Base-by-base conservation (phyloP, 2,888 invertebrate genomes). In the Aporophyla lueneburgensis region DNA sequence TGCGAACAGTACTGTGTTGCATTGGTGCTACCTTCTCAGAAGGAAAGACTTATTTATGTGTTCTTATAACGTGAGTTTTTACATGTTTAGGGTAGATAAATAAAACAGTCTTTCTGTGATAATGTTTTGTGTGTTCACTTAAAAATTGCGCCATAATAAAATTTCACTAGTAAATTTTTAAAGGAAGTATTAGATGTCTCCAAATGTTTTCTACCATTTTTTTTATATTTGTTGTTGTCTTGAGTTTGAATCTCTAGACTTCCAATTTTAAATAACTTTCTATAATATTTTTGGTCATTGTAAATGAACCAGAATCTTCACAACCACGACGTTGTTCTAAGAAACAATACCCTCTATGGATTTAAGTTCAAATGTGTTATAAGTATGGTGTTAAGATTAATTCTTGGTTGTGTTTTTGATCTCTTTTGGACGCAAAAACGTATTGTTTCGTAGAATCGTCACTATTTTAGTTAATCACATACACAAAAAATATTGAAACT, bases 111-210 rank as follows among this genome's bases (percentile, higher is more conserved):
- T 24, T 71, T 83, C 65, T 69, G 84, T 87, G 79, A 78, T 87
- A 86, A 83, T 76, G 73, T 84, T 84, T 87, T 79, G 65, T 87
- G 81, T 87, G 80, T 86, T 85, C 80, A 78, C 75, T 86, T 87
- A 84, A 76, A 87, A 86, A 86, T 81, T 87, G 81, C 79, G 74
- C 65, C 75, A 61, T 71, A 67, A 63, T 78, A 71, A 74, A 82
- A 82, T 77, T 81, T 80, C 51, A 71, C 78, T 80, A 86, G 58
- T 62, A 59, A 78, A 53, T 67, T 81, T 78, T 63, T 72, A 74
- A 78, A 53, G 56, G 49, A 78, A 72, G 59, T 68, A 66, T 65
- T 76, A 72, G n/a, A 46, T 9, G 49, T 73, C 33, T 71, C 66
- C 66, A 70, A 27, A 33, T n/a, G 19, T 51, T 71, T 63, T 70